Evolutionary conservation across 2,797 vertebrate species (phyloP), one percentile per base, ranked within the genome.

Genomic region (Gadopsis marmoratus): DNA sequence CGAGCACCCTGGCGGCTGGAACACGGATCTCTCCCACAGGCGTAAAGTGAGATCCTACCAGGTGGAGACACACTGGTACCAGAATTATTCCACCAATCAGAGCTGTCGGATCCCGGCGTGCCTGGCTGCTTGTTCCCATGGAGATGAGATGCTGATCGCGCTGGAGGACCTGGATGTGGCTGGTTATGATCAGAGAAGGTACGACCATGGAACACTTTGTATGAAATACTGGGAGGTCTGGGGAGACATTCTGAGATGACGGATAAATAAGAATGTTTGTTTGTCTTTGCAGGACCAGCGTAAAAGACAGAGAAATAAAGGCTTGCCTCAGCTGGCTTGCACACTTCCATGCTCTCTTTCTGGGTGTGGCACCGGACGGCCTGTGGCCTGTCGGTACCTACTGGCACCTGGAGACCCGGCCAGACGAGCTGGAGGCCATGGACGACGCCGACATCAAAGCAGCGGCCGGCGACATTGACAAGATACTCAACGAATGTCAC

Each of bases 381-480:
- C 89, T 96, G 70, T 96, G 95, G 95, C 88, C 94, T 0, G 69
- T 95, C 0, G 95, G 95, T 0, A 96, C 95, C 39, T 96, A 96
- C 87, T 96, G 95, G 95, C 95, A 96, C 86, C 90, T 96, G 86
- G 94, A 95, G 64, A 96, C 95, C 0, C 91, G 95, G 0, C 95
- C 95, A 0, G 95, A 96, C 0, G 95, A 96, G 89, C 78, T 96
- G 85, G 93, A 95, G 74, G 93, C 89, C 74, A 92, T 95, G 95
- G 86, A 89, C 0, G 73, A 96, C 0, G 69, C 63, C 7, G 35
- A 90, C 33, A 89, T 96, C 26, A 96, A 93, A 89, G 93, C 92
- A 0, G 93, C 93, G 0, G 95, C 95, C 0, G 65, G 78, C 0
- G 72, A 93, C 72, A 95, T 96, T 3, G 94, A 96, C 89, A 67